These are phyloP conservation scores for Drosophila basisetae DNA, from an alignment of 2,888 invertebrate genomes.

Conservation along the genomic window DNA sequence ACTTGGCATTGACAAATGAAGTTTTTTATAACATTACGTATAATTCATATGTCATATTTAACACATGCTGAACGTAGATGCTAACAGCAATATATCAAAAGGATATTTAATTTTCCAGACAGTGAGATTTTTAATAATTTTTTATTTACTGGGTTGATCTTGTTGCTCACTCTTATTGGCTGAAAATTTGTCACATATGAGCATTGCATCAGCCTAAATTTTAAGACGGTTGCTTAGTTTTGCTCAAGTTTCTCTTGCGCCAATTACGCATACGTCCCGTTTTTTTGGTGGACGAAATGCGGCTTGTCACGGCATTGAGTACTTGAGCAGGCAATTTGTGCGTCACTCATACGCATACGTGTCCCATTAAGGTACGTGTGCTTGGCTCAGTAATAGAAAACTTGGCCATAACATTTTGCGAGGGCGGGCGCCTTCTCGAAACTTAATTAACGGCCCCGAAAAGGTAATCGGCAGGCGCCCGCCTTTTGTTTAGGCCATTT, in stretches of 20 bases:
- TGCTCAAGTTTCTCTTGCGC: constrained; percentile 41
- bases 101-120: neutral
- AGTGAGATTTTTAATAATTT: neutral
- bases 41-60: neutral
- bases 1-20: neutral
- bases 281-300: neutral
- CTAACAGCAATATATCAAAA: too few species aligned
- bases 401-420: constrained; percentile 71
- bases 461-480: constrained; percentile 65
- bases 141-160: neutral
- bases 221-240: constrained; percentile 30
- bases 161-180: constrained; percentile 13
- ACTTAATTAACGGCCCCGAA: constrained; percentile 72
- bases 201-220: constrained; percentile 23
- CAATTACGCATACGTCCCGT: constrained; percentile 48
- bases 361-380: constrained; percentile 69
- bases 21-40: neutral
- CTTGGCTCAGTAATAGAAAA: constrained; percentile 70
- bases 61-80: neutral
- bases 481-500: constrained; percentile 68
- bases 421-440: constrained; percentile 48
- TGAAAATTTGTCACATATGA: constrained; percentile 44
- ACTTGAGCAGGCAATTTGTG: constrained; percentile 56
- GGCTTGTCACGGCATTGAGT: constrained; percentile 25
- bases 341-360: constrained; percentile 78